Evolutionary conservation across 1,140 invertebrate genomes (phyloP), one percentile per base, ranked within the genome.

Genomic region (Lordiphosa collinella): DNA sequence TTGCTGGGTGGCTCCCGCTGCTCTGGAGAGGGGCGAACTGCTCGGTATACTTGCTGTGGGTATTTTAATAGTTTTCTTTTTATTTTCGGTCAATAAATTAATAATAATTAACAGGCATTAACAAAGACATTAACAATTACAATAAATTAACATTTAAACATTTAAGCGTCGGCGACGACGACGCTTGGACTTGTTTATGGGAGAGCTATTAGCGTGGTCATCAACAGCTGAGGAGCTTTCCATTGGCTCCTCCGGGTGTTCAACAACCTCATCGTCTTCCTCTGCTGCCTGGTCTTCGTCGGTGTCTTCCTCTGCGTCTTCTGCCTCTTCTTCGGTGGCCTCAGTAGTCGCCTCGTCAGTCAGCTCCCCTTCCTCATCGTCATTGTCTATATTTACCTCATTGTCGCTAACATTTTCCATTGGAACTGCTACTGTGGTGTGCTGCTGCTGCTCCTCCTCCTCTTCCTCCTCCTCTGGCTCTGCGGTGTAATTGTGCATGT

Each of bases 101-200:
- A 48, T 67, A 82, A 71, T 66, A 79, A 70, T 79, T 79, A 80
- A 80, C 75, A 80, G 61, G 71, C 76, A 54, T 71, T 82, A 80
- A 80, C 76, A 80, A 79, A 58, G 74, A 25, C 75, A 80, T 82
- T 80, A 82, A 82, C 71, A 82, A 82, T 82, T 75, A 75, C 49
- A 51, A 69, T 69, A 59, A 69, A 64, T 69, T 69, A 69, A 62
- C 44, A 64, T 59, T 34, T 36, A 57, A 31, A 29, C 37, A 52
- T 34, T 53, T 75, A 69, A 32, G 29, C 36, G 47, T 46, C 65
- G 59, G 18, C 41, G 29, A 7, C 51, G 67, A 9, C 47, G 55
- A 13, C 52, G 57, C 10, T 59, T 50, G 11, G 58, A 41, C 37
- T 57, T 29, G 70, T 31, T 57, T 49, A 12, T 49, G 49, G 5